These are phyloP conservation scores for Cosmorhoe ocellata DNA, from an alignment of 2,888 invertebrate genomes.

Conservation along the genomic window DNA sequence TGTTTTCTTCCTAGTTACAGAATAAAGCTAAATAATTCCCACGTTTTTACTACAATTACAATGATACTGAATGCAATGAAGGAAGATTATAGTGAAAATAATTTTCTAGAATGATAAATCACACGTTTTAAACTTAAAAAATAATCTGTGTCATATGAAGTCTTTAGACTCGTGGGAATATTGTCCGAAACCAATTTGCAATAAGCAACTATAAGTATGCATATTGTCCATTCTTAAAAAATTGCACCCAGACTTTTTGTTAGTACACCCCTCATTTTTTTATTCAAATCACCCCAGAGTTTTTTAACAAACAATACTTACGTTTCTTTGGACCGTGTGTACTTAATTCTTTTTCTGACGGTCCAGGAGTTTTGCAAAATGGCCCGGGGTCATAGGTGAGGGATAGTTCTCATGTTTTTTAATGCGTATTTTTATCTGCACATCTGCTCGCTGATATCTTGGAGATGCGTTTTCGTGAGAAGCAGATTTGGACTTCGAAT, in stretches of 20 bases:
- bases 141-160: slow-evolving; percentile 15
- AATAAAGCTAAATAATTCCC: not conserved
- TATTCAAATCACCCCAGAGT: slow-evolving; percentile 77
- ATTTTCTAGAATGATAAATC: no score
- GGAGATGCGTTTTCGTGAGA: slow-evolving; percentile 19
- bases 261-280: slow-evolving; percentile 67
- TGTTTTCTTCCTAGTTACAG: slow-evolving; percentile 9
- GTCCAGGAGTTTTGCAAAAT: slow-evolving; percentile 55
- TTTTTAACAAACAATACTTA: slow-evolving; percentile 68
- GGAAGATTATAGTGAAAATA: no score
- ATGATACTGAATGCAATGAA: no score
- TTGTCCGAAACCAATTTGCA: slow-evolving; percentile 70
- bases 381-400: slow-evolving; percentile 79
- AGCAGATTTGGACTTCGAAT: not conserved
- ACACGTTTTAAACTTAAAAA: no score
- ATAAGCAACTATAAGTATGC: slow-evolving; percentile 61
- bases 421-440: slow-evolving; percentile 58
- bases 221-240: slow-evolving; percentile 69
- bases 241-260: slow-evolving; percentile 64
- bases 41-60: no score
- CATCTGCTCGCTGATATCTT: slow-evolving; percentile 63
- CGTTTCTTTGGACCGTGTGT: slow-evolving; percentile 61
- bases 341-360: slow-evolving; percentile 70
- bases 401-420: slow-evolving; percentile 74
- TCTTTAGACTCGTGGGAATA: slow-evolving; percentile 63